Base-by-base conservation (phyloP, 2,797 vertebrate species). In the Esox lucius region DNA sequence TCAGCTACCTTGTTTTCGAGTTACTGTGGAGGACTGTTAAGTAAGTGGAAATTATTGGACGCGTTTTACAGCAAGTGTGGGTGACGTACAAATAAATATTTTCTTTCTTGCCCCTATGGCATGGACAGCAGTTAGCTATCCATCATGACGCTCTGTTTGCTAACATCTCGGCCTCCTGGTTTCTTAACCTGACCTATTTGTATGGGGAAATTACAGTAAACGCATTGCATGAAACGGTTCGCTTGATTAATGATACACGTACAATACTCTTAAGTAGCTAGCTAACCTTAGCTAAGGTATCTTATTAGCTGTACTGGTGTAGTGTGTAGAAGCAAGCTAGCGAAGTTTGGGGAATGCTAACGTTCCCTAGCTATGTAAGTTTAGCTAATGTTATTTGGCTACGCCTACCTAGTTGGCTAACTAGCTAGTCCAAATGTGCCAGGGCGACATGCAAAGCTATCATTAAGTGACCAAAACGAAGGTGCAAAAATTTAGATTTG, bases 31-130 rank as follows among this genome's bases (percentile, higher is more conserved):
- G 71, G 35, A 48, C 68, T 48, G 76, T 70, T 56, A 62, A 74
- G 83, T 84, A 77, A 83, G 84, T 82, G 48, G 69, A 26, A 13
- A 48, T 28, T 56, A 26, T 68, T 74, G 67, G 22, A 46, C 59
- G 68, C 64, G 74, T 77, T n/a, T 68, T 78, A 75, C 46, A 19
- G 71, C 72, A 46, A 59, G 75, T 82, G 75, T 80, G 66, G 48
- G 62, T 78, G 73, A 77, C 69, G 66, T 75, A 65, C 46, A 72
- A 74, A 79, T 83, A 80, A 68, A 78, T 77, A 74, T 79, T 76
- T 72, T 75, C 19, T 70, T 62, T 31, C 49, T 51, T 33, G 17
- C 33, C 48, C 49, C 16, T 56, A 61, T 26, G 28, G 53, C 71
- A 59, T 39, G 42, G 56, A 11, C 56, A 61, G 56, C 11, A 61